Conservation (phyloP, 2,888 invertebrate genomes). For the Pomacea canaliculata region DNA sequence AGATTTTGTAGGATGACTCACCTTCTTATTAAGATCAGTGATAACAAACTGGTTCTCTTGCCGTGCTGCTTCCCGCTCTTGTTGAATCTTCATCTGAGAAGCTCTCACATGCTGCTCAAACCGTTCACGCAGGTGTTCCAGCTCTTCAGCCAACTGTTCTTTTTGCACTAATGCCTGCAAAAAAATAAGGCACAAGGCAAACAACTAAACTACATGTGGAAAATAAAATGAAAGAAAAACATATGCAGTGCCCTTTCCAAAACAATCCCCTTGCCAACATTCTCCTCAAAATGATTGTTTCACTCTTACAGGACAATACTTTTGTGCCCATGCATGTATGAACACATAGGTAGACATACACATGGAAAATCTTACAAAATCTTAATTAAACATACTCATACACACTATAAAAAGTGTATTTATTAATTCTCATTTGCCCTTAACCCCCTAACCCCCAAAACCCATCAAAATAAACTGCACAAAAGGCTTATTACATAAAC, state of each 20-base stretch:
- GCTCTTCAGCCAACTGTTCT: constrained; percentile 65
- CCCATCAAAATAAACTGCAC: too few species aligned
- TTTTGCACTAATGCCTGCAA: constrained; percentile 62
- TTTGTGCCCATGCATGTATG: too few species aligned
- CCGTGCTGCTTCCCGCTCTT: constrained; percentile 58
- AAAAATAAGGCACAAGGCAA: background rate
- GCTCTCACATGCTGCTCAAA: constrained; percentile 59
- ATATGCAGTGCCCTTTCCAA: background rate
- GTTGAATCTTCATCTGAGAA: constrained; percentile 50
- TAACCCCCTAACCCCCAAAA: too few species aligned
- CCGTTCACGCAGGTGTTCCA: constrained; percentile 57
- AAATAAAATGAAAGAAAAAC: background rate
- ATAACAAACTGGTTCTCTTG: constrained; percentile 55
- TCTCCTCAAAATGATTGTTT: background rate
- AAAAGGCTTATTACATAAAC: too few species aligned
- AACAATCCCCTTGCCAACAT: background rate
- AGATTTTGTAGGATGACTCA: constrained; percentile 26
- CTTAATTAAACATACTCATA: too few species aligned
- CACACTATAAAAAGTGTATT: too few species aligned
- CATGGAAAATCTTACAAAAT: too few species aligned
- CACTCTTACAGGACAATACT: background rate
- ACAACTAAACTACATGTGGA: background rate
- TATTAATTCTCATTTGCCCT: too few species aligned
- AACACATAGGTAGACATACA: too few species aligned
- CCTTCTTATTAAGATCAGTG: constrained; percentile 61